Evolutionary conservation across 2,888 invertebrate genomes (phyloP).

Genomic region (Conistra vaccinii): DNA sequence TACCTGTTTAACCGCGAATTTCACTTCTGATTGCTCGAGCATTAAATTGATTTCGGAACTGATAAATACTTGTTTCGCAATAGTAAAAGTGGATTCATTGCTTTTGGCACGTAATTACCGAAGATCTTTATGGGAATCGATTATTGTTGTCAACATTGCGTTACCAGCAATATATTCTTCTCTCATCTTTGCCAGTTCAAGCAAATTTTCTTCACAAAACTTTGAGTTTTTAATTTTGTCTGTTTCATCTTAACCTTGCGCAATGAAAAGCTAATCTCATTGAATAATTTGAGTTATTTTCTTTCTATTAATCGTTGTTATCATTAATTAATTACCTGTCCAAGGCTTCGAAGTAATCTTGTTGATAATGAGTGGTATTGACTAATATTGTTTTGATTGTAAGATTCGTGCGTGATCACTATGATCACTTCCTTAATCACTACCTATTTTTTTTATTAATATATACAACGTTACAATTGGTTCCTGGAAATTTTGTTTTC

Average conservation of each 20-base stretch:
- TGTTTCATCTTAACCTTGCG: constrained; percentile 14
- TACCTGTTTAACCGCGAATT: constrained; percentile 70
- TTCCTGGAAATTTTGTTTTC: constrained; percentile 31
- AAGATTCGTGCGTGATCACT: constrained; percentile 57
- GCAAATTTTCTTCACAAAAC: not conserved
- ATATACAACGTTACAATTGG: constrained; percentile 13
- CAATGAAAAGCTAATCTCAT: constrained; percentile 39
- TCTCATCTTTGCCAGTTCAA: not conserved
- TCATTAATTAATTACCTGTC: constrained; percentile 67
- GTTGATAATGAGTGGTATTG: constrained; percentile 70
- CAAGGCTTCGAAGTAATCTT: constrained; percentile 69
- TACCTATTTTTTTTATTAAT: constrained; percentile 41
- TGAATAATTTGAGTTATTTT: constrained; percentile 56
- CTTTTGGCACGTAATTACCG: constrained; percentile 59
- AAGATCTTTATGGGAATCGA: constrained; percentile 26
- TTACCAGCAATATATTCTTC: not conserved
- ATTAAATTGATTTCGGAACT: constrained; percentile 75
- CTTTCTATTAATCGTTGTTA: constrained; percentile 63
- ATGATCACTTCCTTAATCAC: constrained; percentile 56
- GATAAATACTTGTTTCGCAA: constrained; percentile 71
- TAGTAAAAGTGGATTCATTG: constrained; percentile 72
- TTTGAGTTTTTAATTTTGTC: not conserved
- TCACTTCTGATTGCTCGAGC: constrained; percentile 73
- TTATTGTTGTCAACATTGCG: constrained; percentile 20
- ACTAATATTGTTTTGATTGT: constrained; percentile 69